Evolutionary conservation across 1,140 invertebrate genomes (phyloP), one percentile per base, ranked within the genome.

Genomic region (Anoplophora glabripennis): DNA sequence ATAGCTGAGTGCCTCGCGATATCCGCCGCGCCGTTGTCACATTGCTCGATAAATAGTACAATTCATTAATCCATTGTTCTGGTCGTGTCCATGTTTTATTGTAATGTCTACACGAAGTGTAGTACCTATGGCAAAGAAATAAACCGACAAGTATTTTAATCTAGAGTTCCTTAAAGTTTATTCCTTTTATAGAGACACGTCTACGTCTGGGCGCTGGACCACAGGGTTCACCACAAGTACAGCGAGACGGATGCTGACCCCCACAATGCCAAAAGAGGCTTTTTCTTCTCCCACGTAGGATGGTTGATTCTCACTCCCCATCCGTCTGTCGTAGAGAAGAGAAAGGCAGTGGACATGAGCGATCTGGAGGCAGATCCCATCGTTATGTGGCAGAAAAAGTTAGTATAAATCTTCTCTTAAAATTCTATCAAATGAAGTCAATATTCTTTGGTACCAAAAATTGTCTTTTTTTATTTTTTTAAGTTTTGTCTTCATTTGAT

Each of bases 351-450:
- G 0, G 88, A 92, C 65, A 83, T 93, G 75, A 86, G 84, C 9
- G 95, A 98, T 75, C 79, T 98, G 37, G 81, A 89, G 62, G 83
- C 80, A 8, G 94, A 98, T 76, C 85, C 86, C 0, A 87, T 97
- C 9, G 85, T 96, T 38, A 86, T 86, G 80, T 90, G 92, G 79
- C 94, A 97, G 70, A 86, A 88, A 72, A 88, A 78, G 86, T 86
- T 77, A 71, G 74, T 70, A 37, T 41, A 44, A 33, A 11, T 10
- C 61, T 41, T 14, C 4, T 35, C 1, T 4, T 18, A 78, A 35
- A 46, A 57, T 63, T 28, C 14, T 34, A n/a, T n/a, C n/a, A n/a
- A n/a, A n/a, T n/a, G n/a, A n/a, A n/a, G n/a, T n/a, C n/a, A n/a
- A n/a, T n/a, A n/a, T n/a, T n/a, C n/a, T n/a, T n/a, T n/a, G n/a